Evolutionary conservation across 2,113 vertebrate genomes (phyloP), one percentile per base, ranked within the genome.

Genomic region (Neolamprologus modestus): DNA sequence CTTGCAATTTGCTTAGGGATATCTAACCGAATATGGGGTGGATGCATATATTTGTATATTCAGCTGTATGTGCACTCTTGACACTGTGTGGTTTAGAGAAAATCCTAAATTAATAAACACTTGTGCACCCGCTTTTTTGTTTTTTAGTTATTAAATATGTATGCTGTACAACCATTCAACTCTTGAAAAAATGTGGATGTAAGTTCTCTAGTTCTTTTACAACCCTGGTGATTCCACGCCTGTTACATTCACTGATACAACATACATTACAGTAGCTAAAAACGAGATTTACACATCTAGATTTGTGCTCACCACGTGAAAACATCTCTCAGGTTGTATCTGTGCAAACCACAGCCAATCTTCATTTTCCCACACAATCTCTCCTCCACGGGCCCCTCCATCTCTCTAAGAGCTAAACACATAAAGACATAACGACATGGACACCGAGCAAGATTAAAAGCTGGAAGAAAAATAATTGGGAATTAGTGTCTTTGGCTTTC

Each of bases 291-390:
- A 45, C 3, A 19, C 24, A 19, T 78, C 9, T 17, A n/a, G 45
- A 78, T 78, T 78, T 50, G 19, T 19, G 7, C 95, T 95, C 89
- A 97, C 97, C 96, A 95, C 79, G 96, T 97, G 73, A 96, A 94
- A 28, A 96, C 21, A 5, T 94, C 94, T 84, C 89, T 96, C 53
- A 94, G 5, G 57, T 81, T 91, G 82, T 91, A 83, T 26, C 50
- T 90, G 61, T 84, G 40, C 9, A 91, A 50, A 45, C 92, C 90
- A 79, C 94, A 94, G 71, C 54, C 17, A 1, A 73, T 26, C 47
- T 85, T 92, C 21, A 83, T 83, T 35, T 91, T 93, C 85, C 87
- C 92, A 88, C 88, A 90, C 59, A 81, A 42, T 28, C 55, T 82
- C 5, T 82, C 61, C 14, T 84, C 90, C 9, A 21, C 81, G 3